Evolutionary conservation across 2,797 vertebrate genomes (phyloP).

Genomic region (Acanthurus tractus): DNA sequence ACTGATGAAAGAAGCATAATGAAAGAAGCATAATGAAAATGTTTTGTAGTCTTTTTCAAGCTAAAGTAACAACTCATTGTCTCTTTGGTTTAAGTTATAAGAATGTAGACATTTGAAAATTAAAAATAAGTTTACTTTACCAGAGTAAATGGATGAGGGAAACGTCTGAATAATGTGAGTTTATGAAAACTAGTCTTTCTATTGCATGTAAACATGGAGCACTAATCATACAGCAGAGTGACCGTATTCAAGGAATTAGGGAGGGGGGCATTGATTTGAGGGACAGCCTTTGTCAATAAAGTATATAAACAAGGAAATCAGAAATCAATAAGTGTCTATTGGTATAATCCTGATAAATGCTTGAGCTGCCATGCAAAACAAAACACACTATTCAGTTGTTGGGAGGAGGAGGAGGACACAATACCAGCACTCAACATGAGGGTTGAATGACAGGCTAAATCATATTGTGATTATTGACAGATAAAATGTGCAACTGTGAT

Average conservation of each 20-base stretch:
- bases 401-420: slow-evolving; percentile 25
- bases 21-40: not conserved
- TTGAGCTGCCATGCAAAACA: slow-evolving; percentile 16
- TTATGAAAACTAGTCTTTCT: slow-evolving; percentile 36
- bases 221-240: not conserved
- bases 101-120: not conserved
- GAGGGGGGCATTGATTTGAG: slow-evolving; percentile 14
- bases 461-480: too few species aligned
- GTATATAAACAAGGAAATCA: slow-evolving; percentile 38
- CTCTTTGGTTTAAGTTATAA: not conserved
- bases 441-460: not conserved
- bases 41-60: not conserved
- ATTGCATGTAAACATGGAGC: slow-evolving; percentile 18
- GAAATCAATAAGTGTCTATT: slow-evolving; percentile 19
- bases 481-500: too few species aligned
- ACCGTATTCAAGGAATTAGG: slow-evolving; percentile 6
- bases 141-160: slow-evolving; percentile 4
- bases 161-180: slow-evolving; percentile 8
- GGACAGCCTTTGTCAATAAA: slow-evolving; percentile 9
- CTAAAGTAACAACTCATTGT: not conserved
- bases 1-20: slow-evolving; percentile 14
- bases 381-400: not conserved
- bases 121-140: not conserved
- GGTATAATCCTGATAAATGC: slow-evolving; percentile 20
- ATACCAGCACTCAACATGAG: slow-evolving; percentile 8